Percentiles rank a stretch among this genome's conserved stretches.
Evolutionary conservation across 2,113 vertebrate genomes (phyloP).

Genomic region (Petaurus breviceps): DNA sequence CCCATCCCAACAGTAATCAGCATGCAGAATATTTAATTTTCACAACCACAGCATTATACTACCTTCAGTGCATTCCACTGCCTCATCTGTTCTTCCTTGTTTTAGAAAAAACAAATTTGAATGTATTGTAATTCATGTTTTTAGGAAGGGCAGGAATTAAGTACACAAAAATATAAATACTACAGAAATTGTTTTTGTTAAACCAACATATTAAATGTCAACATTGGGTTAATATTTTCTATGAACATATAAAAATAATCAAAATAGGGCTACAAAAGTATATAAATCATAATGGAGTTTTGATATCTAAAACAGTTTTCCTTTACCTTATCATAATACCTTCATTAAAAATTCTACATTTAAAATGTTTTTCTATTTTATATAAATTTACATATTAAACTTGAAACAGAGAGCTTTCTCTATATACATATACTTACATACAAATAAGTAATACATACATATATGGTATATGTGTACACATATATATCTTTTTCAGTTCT

Average conservation of each 20-base stretch:
- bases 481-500: background rate
- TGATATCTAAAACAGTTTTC: background rate
- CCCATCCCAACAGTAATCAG: conserved; percentile 15
- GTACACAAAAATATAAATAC: conserved; percentile 54
- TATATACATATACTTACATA: background rate
- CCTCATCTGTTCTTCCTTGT: conserved; percentile 90
- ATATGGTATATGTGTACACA: background rate
- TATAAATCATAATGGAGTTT: background rate
- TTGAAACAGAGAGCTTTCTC: conserved; percentile 6
- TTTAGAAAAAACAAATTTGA: conserved; percentile 81
- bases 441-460: background rate
- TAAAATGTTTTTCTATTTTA: conserved; percentile 15
- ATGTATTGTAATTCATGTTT: conserved; percentile 72
- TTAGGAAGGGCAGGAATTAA: conserved; percentile 68
- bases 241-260: too few species aligned
- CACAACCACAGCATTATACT: conserved; percentile 80
- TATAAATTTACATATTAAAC: conserved; percentile 2
- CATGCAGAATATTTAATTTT: conserved; percentile 59
- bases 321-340: background rate
- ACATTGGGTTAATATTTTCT: too few species aligned
- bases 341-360: conserved; percentile 39
- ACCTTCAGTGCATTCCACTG: conserved; percentile 96
- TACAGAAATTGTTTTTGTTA: conserved; percentile 38
- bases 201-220: conserved; percentile 10
- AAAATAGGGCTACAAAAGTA: conserved; percentile 8